Percentiles rank a stretch among this genome's conserved stretches.
Evolutionary conservation across 2,888 invertebrate genomes (phyloP).

Genomic region (Noctua comes): DNA sequence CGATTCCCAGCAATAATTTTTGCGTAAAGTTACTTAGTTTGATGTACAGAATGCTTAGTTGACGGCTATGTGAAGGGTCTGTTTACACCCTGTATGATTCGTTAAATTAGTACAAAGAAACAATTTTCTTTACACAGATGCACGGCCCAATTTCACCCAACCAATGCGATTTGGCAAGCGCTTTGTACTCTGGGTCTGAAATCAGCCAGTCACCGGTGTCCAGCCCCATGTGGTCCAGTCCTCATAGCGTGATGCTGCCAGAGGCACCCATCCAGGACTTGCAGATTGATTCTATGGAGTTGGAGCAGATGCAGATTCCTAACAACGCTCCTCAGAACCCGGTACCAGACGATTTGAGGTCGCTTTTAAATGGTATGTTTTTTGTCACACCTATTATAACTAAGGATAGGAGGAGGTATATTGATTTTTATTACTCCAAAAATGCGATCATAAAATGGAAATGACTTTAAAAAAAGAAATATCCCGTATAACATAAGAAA

Average conservation of each 20-base stretch:
- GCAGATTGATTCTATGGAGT: constrained; percentile 78
- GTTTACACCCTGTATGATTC: no score
- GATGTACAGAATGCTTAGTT: no score
- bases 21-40: no score
- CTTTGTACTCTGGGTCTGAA: constrained; percentile 59
- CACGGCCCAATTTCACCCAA: constrained; percentile 52
- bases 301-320: constrained; percentile 66
- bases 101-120: neutral
- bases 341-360: constrained; percentile 55
- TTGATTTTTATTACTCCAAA: neutral
- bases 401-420: neutral
- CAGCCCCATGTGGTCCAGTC: constrained; percentile 62
- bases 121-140: constrained; percentile 47
- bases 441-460: neutral
- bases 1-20: no score
- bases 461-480: neutral
- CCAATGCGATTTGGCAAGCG: constrained; percentile 72
- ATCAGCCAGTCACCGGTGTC: constrained; percentile 50
- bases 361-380: constrained; percentile 55
- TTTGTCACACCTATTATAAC: neutral
- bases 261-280: constrained; percentile 73
- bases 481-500: neutral
- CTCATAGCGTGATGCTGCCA: constrained; percentile 66
- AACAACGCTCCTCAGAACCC: constrained; percentile 25
- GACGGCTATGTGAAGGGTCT: no score